These are phyloP conservation scores for Hydriomena furcata DNA, from an alignment of 2,888 invertebrate genomes.

Conservation along the genomic window DNA sequence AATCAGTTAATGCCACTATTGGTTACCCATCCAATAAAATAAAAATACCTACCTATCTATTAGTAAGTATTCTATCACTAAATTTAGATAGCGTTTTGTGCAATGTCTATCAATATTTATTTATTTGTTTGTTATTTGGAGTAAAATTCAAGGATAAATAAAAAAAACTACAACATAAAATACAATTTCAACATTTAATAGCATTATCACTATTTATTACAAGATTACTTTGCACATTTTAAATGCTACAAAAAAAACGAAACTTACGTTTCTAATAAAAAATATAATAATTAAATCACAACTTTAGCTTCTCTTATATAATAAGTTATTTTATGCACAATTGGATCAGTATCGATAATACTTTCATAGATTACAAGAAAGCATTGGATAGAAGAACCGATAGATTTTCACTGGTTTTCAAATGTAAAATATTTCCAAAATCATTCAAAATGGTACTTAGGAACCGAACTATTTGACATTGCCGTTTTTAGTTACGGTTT, in stretches of 20 bases:
- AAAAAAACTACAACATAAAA: slow-evolving; percentile 5
- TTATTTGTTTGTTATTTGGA: too few relatives aligned
- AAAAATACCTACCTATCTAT: too few relatives aligned
- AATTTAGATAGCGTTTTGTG: too few relatives aligned
- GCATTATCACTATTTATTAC: slow-evolving; percentile 11
- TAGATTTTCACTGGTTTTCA: neutral
- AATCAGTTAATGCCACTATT: too few relatives aligned
- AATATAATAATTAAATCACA: slow-evolving; percentile 37
- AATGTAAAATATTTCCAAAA: too few relatives aligned
- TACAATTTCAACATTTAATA: slow-evolving; percentile 23
- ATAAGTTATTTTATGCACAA: slow-evolving; percentile 11
- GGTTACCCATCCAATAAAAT: too few relatives aligned
- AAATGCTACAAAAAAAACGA: slow-evolving; percentile 3
- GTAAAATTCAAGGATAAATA: too few relatives aligned
- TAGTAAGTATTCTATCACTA: too few relatives aligned
- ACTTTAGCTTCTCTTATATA: slow-evolving; percentile 38
- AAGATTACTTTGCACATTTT: slow-evolving; percentile 15
- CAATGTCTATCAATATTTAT: too few relatives aligned
- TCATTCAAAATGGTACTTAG: too few relatives aligned
- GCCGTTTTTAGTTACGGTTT: neutral
- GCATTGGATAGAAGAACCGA: neutral
- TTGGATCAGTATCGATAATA: too few relatives aligned
- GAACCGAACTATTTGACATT: neutral
- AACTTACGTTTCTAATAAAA: slow-evolving; percentile 7
- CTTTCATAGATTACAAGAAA: too few relatives aligned